These are phyloP conservation scores for Sycophila sp. DNA, from an alignment of 1,140 invertebrate species.

Conservation along the genomic window DNA sequence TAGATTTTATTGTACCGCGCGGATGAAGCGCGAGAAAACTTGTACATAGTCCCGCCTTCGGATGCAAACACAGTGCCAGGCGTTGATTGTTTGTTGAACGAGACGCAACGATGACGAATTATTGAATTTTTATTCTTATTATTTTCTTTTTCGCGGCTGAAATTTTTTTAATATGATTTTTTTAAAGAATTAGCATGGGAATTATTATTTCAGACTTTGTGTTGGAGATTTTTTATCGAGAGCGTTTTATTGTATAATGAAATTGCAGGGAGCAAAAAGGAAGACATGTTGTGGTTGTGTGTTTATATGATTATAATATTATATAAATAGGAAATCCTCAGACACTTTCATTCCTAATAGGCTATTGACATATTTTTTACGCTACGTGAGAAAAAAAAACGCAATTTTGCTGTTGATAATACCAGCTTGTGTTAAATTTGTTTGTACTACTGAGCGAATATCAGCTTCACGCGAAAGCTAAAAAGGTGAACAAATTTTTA, in stretches of 20 bases:
- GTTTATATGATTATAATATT: constrained; percentile 14
- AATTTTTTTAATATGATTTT: too few relatives aligned
- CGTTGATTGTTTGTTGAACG: constrained; percentile 42
- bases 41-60: constrained; percentile 53
- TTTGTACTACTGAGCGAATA: too few relatives aligned
- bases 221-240: too few relatives aligned
- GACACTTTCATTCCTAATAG: constrained; percentile 20
- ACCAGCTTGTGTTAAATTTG: too few relatives aligned
- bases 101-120: constrained; percentile 25
- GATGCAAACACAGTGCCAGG: constrained; percentile 47
- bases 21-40: constrained; percentile 38
- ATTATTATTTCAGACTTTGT: too few relatives aligned
- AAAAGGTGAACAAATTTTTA: not conserved
- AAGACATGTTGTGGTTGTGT: constrained; percentile 8
- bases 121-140: not conserved
- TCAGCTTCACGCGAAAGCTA: too few relatives aligned
- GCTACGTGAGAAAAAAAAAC: not conserved
- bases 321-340: not conserved
- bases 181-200: too few relatives aligned
- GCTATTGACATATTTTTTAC: constrained; percentile 8
- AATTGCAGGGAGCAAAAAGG: not conserved
- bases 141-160: not conserved
- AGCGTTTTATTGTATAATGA: not conserved
- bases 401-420: not conserved
- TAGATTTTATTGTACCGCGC: constrained; percentile 1